These are phyloP conservation scores for Nyctereutes procyonoides DNA, from an alignment of 2,113 vertebrate genomes.

Conservation along the genomic window DNA sequence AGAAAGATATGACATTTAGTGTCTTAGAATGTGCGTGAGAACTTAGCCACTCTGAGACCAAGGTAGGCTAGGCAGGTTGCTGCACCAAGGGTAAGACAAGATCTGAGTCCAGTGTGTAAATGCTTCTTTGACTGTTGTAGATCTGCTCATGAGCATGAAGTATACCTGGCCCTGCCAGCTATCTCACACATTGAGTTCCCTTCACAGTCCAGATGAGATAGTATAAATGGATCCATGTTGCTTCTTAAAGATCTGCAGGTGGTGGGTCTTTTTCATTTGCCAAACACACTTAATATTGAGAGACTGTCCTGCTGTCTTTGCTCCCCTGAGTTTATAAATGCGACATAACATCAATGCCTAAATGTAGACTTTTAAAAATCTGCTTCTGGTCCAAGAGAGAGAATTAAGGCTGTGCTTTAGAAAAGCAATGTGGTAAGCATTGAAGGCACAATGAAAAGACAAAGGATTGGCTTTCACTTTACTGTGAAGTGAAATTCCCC, in stretches of 20 bases:
- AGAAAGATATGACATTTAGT: background rate
- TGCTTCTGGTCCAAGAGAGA: background rate
- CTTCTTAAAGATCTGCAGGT: background rate
- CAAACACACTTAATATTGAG: background rate
- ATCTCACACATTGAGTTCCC: background rate
- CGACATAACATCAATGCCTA: background rate
- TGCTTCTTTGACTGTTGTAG: too few species aligned
- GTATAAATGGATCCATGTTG: too few species aligned
- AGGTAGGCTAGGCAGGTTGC: background rate
- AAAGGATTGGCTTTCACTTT: background rate
- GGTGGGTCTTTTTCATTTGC: background rate
- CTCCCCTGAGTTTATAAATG: background rate
- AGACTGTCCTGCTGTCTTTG: background rate
- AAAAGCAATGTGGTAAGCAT: background rate
- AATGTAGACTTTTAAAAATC: background rate
- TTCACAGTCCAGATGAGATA: background rate
- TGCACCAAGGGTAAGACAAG: accelerated
- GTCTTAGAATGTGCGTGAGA: background rate
- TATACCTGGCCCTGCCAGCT: background rate
- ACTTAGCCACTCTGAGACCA: background rate
- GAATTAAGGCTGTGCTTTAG: background rate
- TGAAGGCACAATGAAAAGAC: slow-evolving; percentile 38
- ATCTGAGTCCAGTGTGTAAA: background rate
- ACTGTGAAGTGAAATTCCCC: slow-evolving; percentile 39
- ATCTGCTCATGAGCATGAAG: background rate